Evolutionary conservation across 2,888 invertebrate genomes (phyloP).

Genomic region (Diadegma fenestrale): DNA sequence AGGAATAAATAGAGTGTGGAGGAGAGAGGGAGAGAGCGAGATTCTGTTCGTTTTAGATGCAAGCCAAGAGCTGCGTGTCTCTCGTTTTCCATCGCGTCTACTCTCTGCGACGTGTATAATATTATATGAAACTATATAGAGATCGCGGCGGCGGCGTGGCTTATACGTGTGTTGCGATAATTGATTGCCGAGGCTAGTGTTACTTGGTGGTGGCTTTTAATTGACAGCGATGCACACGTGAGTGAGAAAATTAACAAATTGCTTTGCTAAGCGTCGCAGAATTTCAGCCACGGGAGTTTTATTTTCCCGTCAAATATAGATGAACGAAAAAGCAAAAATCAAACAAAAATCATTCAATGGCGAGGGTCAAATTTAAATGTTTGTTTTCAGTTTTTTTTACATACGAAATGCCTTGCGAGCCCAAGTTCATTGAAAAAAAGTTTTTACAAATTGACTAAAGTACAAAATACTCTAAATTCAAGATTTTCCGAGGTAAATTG

Average conservation of each 20-base stretch:
- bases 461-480: too few species aligned
- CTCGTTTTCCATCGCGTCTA: neutral
- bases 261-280: neutral
- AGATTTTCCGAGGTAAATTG: too few species aligned
- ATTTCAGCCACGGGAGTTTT: neutral
- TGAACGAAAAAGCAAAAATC: too few species aligned
- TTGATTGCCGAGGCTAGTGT: slow-evolving; percentile 33
- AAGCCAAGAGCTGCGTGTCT: neutral
- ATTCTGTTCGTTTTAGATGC: neutral
- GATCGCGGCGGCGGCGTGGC: neutral
- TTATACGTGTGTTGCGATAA: neutral
- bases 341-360: too few species aligned
- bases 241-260: neutral
- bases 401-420: too few species aligned
- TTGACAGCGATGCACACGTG: slow-evolving; percentile 5
- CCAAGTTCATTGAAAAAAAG: too few species aligned
- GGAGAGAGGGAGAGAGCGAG: neutral
- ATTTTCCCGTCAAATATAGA: neutral
- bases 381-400: too few species aligned
- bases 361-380: too few species aligned
- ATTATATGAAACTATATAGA: slow-evolving; percentile 15
- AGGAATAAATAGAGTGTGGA: too few species aligned
- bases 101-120: neutral
- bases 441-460: too few species aligned
- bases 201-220: slow-evolving; percentile 10